phyloP scores from a whole-genome alignment of 2,113 vertebrate species.

The Eonycteris spelaea region DNA sequence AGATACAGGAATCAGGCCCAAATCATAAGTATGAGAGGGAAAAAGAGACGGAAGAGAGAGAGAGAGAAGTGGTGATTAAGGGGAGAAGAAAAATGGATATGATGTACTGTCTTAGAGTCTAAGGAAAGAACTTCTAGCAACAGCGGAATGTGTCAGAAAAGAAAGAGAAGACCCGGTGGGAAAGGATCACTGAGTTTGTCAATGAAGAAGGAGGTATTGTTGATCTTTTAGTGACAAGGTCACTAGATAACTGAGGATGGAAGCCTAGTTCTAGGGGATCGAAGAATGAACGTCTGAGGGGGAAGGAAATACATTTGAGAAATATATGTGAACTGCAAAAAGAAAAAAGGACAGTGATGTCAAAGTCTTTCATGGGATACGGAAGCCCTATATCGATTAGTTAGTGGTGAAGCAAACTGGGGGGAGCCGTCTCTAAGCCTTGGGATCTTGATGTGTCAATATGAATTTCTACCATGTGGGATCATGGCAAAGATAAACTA shows the following conservation, averaged over 20 bases:
- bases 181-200: neutral
- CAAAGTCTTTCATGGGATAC: neutral
- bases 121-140: neutral
- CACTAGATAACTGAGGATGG: neutral
- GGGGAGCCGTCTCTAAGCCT: neutral
- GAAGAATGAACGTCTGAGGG: neutral
- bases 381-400: neutral
- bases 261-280: neutral
- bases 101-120: neutral
- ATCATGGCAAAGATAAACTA: neutral
- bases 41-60: neutral
- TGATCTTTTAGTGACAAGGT: neutral
- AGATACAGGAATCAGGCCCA: neutral
- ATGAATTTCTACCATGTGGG: neutral
- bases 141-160: neutral
- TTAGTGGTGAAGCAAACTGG: neutral
- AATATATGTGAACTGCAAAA: neutral
- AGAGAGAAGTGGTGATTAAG: neutral
- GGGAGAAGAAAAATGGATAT: fast-evolving
- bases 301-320: neutral
- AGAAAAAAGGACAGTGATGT: neutral
- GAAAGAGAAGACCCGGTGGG: neutral
- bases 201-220: neutral
- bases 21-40: neutral
- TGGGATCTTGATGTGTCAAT: neutral